Percentiles rank a stretch among this genome's conserved stretches.
phyloP scores from a whole-genome alignment of 1,140 invertebrate species.

The Drosophila triauraria region DNA sequence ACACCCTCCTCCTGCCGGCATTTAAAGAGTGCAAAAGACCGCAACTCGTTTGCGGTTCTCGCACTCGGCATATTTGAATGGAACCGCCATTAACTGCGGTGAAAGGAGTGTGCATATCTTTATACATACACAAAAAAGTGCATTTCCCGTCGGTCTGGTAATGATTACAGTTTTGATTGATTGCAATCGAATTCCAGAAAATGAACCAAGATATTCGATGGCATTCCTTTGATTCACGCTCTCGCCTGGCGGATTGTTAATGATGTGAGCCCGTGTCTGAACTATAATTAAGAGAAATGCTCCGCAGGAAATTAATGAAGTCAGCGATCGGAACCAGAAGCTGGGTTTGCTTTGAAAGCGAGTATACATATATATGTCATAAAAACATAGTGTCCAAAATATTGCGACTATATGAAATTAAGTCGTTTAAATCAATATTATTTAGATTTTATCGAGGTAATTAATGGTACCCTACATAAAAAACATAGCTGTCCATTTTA shows the following conservation, averaged over 20 bases:
- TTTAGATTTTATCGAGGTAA: no score
- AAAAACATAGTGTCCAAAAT: no score
- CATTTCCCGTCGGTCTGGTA: conserved; percentile 13
- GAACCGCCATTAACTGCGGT: conserved; percentile 58
- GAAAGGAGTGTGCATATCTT: conserved; percentile 23
- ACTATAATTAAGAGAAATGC: conserved; percentile 29
- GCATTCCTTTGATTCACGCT: conserved; percentile 21
- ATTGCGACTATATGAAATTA: no score
- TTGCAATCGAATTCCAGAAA: conserved; percentile 32
- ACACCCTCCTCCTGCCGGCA: background rate
- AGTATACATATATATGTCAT: no score
- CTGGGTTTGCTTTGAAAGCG: background rate
- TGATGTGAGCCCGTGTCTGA: conserved; percentile 28
- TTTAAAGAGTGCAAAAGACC: conserved; percentile 59
- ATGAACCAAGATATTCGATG: conserved; percentile 8
- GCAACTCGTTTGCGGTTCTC: conserved; percentile 65
- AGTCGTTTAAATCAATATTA: no score
- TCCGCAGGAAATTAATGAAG: conserved; percentile 24
- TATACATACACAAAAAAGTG: conserved; percentile 16
- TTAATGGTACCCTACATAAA: no score
- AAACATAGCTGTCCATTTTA: no score
- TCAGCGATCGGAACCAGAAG: background rate
- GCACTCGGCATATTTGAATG: conserved; percentile 34
- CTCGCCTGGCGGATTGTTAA: conserved; percentile 17
- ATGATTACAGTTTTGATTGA: conserved; percentile 56